Conservation (phyloP, 2,113 vertebrate species). For the Ptyas mucosa region DNA sequence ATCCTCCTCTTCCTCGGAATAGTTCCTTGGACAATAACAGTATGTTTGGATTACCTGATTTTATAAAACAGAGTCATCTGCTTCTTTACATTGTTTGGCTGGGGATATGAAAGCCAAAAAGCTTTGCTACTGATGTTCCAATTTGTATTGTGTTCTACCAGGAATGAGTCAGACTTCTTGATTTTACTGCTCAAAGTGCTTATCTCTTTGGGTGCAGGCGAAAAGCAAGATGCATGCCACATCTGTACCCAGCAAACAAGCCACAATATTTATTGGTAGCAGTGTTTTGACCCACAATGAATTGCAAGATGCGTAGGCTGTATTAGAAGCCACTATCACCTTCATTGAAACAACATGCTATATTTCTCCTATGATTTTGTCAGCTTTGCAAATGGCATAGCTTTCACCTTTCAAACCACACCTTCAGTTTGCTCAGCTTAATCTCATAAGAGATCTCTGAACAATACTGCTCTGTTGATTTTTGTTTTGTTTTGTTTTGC, state of each 20-base stretch:
- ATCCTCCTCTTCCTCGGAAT: not conserved
- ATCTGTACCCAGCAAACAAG: not conserved
- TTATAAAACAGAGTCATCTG: not conserved
- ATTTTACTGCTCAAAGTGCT: slow-evolving; percentile 14
- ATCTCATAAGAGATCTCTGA: slow-evolving; percentile 71
- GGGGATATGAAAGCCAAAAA: not conserved
- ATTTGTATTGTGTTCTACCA: not conserved
- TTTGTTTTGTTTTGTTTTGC: slow-evolving; percentile 53
- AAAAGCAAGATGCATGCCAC: not conserved
- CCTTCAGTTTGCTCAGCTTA: slow-evolving; percentile 62
- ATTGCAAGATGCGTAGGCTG: not conserved
- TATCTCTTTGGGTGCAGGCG: not conserved
- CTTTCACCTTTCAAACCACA: slow-evolving; percentile 69
- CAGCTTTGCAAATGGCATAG: slow-evolving; percentile 44
- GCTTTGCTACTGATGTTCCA: not conserved
- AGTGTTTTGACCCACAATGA: not conserved
- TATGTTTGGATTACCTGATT: not conserved
- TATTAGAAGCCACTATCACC: not conserved
- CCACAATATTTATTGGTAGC: not conserved
- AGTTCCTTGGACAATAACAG: not conserved
- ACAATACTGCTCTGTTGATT: slow-evolving; percentile 65
- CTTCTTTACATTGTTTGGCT: not conserved
- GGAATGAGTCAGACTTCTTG: not conserved
- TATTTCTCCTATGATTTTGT: slow-evolving; percentile 59
- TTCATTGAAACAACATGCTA: not conserved